Base-by-base conservation (phyloP, 2,888 invertebrate genomes). In the Epinotia nisella region DNA sequence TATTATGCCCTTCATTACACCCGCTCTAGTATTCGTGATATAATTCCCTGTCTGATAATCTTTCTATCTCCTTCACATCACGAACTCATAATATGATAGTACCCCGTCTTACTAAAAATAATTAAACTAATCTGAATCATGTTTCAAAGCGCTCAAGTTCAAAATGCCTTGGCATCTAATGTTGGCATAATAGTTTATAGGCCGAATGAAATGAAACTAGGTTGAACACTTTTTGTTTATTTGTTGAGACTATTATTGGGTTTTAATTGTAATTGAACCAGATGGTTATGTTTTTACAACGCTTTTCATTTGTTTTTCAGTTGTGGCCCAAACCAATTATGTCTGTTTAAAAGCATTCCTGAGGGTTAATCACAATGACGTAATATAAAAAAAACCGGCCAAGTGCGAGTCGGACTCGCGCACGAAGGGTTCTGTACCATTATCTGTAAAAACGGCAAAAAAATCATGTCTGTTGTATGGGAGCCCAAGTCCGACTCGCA, bases 221-320 rank as follows among this genome's bases (percentile, higher is more conserved):
- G 35, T 19, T 13, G 39, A 29, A 21, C 24, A 49, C 61, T 45
- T 13, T 55, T 35, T 53, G 53, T 65, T 53, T 65, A 65, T 65
- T 15, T 53, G 15, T 49, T 49, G n/a, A n/a, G 9, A 7, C 53
- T 65, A 65, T 65, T 65, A 65, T 39, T 65, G 65, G 35, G 19
- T 29, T 61, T 51, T 65, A 64, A 64, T 64, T 51, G 1, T 35
- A 39, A 39, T 13, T 65, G 1, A 15, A 65, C 64, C 65, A 65
- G 65, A 53, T 53, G 39, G 45, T 45, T 10, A 21, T 61, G 41
- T 61, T 41, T 58, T 59, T 39, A n/a, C n/a, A 17, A 45, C 2
- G 45, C 4, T 49, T 49, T 49, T 49, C 45, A 15, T 5, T 49
- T n/a, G 45, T 29, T 49, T 49, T 49, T 4, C 45, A 49, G 15